Conservation (phyloP, 2,113 vertebrate genomes). For the Hemichromis elongatus region DNA sequence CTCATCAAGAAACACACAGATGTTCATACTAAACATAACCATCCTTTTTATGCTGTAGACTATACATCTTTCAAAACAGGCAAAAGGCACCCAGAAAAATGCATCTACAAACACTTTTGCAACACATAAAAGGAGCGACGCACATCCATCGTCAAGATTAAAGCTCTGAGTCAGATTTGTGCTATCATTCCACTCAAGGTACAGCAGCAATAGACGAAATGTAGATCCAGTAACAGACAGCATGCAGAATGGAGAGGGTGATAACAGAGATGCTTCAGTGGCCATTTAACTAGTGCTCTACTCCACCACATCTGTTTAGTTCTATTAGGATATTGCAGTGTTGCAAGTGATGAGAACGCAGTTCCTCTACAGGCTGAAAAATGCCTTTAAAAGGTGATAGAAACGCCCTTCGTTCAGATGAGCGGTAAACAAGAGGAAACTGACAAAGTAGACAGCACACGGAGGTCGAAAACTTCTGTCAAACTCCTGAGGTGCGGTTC, state of each 20-base stretch:
- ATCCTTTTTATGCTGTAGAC: neutral
- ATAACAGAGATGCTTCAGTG: constrained; percentile 42
- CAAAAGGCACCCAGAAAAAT: neutral
- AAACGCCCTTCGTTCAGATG: neutral
- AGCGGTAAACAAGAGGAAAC: constrained; percentile 3
- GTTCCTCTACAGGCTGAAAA: constrained; percentile 4
- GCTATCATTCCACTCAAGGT: neutral
- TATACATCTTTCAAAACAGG: neutral
- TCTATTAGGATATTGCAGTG: constrained; percentile 35
- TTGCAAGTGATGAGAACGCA: neutral
- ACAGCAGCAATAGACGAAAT: constrained; percentile 16
- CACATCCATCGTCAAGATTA: constrained; percentile 33
- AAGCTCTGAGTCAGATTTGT: neutral
- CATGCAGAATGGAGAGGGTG: constrained; percentile 4
- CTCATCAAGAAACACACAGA: neutral
- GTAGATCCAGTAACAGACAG: constrained; percentile 22
- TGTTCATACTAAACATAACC: neutral
- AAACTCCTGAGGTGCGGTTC: constrained; percentile 7
- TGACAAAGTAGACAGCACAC: neutral
- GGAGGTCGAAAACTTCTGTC: neutral
- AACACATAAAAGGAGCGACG: neutral
- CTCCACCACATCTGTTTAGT: constrained; percentile 44
- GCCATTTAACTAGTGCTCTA: constrained; percentile 21
- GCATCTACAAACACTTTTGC: neutral
- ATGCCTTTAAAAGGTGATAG: neutral